Base-by-base conservation (phyloP, 2,113 vertebrate genomes). In the Nerophis ophidion region DNA sequence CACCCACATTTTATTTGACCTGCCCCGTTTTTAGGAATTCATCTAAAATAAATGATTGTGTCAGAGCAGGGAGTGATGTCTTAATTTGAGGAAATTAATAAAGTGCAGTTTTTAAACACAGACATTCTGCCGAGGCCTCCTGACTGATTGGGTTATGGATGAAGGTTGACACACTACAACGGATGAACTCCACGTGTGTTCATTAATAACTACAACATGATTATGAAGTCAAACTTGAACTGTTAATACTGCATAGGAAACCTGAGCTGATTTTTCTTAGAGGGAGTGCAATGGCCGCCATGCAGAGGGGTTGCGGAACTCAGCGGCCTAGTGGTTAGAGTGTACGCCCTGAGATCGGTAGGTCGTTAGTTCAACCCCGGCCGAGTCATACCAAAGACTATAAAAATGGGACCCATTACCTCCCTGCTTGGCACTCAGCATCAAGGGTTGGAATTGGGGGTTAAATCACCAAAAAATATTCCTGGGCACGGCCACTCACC, bases 71-170 rank as follows among this genome's bases (percentile, higher is more conserved):
- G 70, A 74, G 65, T 63, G 74, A 70, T 35, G 60, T 75, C 66
- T 74, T 82, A 84, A 87, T 84, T 58, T 62, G 54, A 78, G 56
- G 56, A 61, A 72, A 67, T 82, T 73, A 87, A 77, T 82, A 76
- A 85, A 77, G 73, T 70, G 68, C 53, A 33, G 71, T 72, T 66
- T 72, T 83, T 79, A 81, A 72, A 75, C 62, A 70, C 47, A 60
- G 65, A 54, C 77, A 60, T 58, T 62, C 53, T 50, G 62, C 63
- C 49, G 66, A 60, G 68, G 36, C 36, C 70, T 65, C 48, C 75
- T 84, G 78, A 84, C 73, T 66, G 84, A 88, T 85, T 77, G 80
- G 64, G 73, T 70, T 35, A 60, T 55, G 63, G 74, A 84, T 86
- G 66, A 54, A 72, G 61, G 71, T 70, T 83, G 85, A 81, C 83